These are phyloP conservation scores for Malurus alboscapulatus DNA, from an alignment of 2,113 vertebrate species.

Conservation along the genomic window DNA sequence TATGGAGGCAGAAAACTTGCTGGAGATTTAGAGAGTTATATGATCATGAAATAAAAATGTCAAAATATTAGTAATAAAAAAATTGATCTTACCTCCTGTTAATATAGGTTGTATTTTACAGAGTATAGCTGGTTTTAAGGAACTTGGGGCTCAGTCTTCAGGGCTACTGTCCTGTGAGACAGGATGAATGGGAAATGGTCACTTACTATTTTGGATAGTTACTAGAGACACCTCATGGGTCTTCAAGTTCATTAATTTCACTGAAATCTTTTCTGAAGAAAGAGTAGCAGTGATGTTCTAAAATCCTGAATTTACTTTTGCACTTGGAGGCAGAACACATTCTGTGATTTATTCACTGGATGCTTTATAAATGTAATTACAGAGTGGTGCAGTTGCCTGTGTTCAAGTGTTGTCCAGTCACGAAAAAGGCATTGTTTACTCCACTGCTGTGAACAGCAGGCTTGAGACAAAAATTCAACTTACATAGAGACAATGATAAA, in stretches of 20 bases:
- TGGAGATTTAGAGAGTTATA: background rate
- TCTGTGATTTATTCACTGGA: background rate
- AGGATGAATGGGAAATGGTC: background rate
- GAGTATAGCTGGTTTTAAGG: background rate
- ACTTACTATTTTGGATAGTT: background rate
- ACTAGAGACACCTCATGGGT: background rate
- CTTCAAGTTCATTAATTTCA: background rate
- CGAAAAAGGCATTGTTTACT: background rate
- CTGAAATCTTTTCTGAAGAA: background rate
- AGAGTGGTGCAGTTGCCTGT: background rate
- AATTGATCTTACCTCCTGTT: background rate
- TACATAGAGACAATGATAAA: background rate
- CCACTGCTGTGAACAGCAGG: background rate
- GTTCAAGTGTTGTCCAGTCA: background rate
- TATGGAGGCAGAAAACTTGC: background rate
- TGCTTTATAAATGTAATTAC: background rate
- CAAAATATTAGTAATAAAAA: slow-evolving; percentile 5
- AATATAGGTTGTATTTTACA: background rate
- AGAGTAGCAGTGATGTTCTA: background rate
- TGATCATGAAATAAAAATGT: background rate
- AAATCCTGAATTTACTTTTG: background rate
- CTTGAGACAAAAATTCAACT: background rate
- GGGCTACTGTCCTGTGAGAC: background rate
- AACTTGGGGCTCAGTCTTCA: background rate
- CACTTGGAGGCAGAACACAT: background rate